Evolutionary conservation across 2,113 vertebrate genomes (phyloP), one percentile per base, ranked within the genome.

Genomic region (Aspidoscelis tigris): DNA sequence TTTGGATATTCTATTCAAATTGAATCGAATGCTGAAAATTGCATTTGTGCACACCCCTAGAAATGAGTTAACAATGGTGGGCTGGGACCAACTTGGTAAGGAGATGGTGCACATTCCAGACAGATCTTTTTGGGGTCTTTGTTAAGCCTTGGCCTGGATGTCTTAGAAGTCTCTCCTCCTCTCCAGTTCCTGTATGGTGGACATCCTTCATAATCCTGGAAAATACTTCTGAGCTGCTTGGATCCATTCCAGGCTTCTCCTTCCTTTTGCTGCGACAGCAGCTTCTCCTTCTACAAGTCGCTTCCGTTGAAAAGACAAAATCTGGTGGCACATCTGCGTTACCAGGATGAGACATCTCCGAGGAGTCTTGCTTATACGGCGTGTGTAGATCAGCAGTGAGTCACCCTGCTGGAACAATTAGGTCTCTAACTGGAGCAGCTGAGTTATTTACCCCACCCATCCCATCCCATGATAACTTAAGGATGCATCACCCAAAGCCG

Each of bases 361-460:
- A 20, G 72, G 47, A n/a, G 3, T 44, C 55, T 58, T 72, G 44
- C 70, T 50, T 76, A 65, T 39, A 66, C n/a, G 69, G 10, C 55
- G 8, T 53, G 20, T 47, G 70, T 61, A 76, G 66, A 43, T 82
- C 72, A 44, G 43, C 14, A 20, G 2, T 86, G 88, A 89, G 85
- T 92, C 89, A 72, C 44, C 75, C 75, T 66, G 80, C 1, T 9
- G 1, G 9, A 66, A 22, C 16, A 26, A 68, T 44, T 75, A 72
- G 5, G 66, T 43, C 43, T 75, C 84, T 80, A 16, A 80, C 58
- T 90, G 88, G 88, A 86, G 58, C 86, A 84, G 18, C 43, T 39
- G 47, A 83, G 83, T 77, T 2, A 0, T 50, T 44, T 3, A 80
- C 74, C 87, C 86, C 77, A 12, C 92, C 94, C 90, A 76, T 83